phyloP scores from a whole-genome alignment of 2,888 invertebrate genomes.

The Idaea straminata region DNA sequence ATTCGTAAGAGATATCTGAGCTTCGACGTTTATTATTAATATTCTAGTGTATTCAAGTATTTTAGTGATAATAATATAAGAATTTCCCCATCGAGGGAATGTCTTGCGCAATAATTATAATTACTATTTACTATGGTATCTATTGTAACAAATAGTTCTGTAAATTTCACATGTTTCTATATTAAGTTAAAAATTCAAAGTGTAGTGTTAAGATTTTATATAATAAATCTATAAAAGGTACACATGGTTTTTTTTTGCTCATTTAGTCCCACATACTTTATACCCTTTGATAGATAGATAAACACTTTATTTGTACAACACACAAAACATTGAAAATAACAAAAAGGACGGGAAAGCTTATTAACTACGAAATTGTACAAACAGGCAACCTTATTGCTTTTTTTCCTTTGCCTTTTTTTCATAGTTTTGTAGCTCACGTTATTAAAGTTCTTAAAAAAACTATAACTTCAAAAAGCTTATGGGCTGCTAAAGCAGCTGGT shows the following conservation, averaged over 20 bases:
- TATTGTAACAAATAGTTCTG: conserved; percentile 60
- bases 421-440: too few species aligned
- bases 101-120: conserved; percentile 79
- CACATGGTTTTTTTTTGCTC: conserved; percentile 42
- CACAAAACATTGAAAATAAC: too few species aligned
- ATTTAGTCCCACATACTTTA: not conserved
- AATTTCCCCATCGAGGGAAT: conserved; percentile 52
- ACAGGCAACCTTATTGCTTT: too few species aligned
- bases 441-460: too few species aligned
- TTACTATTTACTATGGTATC: conserved; percentile 73
- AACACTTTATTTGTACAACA: too few species aligned
- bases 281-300: not conserved
- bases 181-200: conserved; percentile 71
- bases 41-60: conserved; percentile 71
- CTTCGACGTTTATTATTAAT: conserved; percentile 74
- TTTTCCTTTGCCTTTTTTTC: too few species aligned
- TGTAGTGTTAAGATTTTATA: conserved; percentile 79
- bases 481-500: too few species aligned
- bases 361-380: too few species aligned
- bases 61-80: conserved; percentile 63
- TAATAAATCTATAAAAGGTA: conserved; percentile 80
- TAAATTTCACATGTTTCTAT: conserved; percentile 79
- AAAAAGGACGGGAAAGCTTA: too few species aligned
- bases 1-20: conserved; percentile 76
- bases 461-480: too few species aligned